Conservation (phyloP, 2,113 vertebrate genomes). For the Anser cygnoides region DNA sequence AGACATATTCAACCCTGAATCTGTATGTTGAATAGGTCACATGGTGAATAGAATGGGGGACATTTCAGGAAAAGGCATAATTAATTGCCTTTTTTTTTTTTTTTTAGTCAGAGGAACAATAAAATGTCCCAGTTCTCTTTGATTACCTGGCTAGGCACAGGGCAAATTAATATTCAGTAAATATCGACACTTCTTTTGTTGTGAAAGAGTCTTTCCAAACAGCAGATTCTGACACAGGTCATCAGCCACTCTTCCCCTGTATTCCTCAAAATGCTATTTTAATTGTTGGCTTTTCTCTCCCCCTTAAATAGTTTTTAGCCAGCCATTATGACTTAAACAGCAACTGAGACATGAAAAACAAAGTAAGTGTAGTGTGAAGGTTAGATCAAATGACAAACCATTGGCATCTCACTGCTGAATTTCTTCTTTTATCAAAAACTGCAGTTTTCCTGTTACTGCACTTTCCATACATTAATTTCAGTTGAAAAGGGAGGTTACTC, state of each 20-base stretch:
- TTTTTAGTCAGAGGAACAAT: neutral
- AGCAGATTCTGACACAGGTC: conserved; percentile 38
- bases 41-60: neutral
- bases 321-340: conserved; percentile 50
- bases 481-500: neutral
- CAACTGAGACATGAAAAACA: conserved; percentile 61
- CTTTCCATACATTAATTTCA: neutral
- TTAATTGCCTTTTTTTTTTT: neutral
- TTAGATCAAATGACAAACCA: conserved; percentile 49
- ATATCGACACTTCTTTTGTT: neutral
- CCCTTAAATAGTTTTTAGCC: conserved; percentile 49
- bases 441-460: neutral
- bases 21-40: neutral
- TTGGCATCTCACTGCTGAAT: neutral
- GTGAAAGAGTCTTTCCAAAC: conserved; percentile 10
- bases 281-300: conserved; percentile 11
- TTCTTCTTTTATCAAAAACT: conserved; percentile 5
- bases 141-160: neutral
- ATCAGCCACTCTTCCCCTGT: neutral
- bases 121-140: neutral
- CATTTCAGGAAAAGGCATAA: neutral
- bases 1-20: neutral
- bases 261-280: conserved; percentile 48
- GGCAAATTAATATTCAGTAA: conserved; percentile 40
- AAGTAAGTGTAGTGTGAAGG: conserved; percentile 64